Conservation (phyloP, 2,888 invertebrate species). For the Eupeodes latifasciatus region DNA sequence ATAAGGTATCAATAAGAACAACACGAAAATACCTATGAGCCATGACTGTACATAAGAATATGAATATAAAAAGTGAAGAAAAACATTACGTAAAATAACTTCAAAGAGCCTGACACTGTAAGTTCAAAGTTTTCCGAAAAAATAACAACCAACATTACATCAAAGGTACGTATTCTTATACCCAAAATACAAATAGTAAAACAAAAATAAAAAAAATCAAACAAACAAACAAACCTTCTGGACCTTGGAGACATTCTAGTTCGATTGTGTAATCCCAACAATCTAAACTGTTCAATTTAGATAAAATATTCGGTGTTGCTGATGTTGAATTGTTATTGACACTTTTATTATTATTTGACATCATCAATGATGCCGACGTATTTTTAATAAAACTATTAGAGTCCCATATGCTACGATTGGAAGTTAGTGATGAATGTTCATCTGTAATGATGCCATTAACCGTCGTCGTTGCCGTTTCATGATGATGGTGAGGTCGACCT, state of each 20-base stretch:
- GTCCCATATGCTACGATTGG: constrained; percentile 55
- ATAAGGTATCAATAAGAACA: background rate
- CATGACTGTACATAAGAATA: background rate
- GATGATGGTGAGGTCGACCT: constrained; percentile 53
- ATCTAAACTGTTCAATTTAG: constrained; percentile 88
- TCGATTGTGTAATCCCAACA: constrained; percentile 94
- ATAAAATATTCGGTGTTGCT: constrained; percentile 69
- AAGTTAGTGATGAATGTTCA: constrained; percentile 55
- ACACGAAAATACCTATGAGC: background rate
- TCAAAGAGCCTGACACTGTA: background rate
- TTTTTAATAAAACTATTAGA: constrained; percentile 66
- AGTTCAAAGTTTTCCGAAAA: background rate
- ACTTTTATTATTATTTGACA: constrained; percentile 2
- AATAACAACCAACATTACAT: background rate
- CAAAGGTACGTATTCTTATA: background rate
- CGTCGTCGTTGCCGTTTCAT: constrained; percentile 53
- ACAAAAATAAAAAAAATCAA: background rate
- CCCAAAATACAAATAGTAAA: background rate
- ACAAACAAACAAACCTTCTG: constrained; percentile 86
- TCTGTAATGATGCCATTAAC: constrained; percentile 50
- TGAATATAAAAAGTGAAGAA: background rate
- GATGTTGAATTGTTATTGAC: constrained; percentile 41
- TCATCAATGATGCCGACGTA: constrained; percentile 60
- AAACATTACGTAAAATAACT: background rate
- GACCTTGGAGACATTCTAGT: constrained; percentile 91